Conservation (phyloP, 92 coral and sea anemone species). For the Palythoa grandis region DNA sequence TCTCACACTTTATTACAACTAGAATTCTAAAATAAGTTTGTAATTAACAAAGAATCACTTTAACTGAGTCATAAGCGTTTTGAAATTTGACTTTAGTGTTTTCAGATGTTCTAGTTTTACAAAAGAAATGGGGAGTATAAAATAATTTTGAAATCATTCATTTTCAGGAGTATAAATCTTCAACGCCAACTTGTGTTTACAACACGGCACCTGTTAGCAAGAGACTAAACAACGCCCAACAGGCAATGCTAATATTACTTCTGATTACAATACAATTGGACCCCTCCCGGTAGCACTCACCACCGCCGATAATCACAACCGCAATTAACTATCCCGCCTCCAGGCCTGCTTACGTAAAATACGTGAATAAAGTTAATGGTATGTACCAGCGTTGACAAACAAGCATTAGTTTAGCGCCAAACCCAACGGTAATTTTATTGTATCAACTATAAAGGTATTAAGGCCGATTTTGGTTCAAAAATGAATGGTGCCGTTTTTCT, state of each 20-base stretch:
- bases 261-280: neutral
- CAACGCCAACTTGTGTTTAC: neutral
- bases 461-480: neutral
- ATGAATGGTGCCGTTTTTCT: neutral
- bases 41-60: neutral
- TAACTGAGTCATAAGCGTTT: neutral
- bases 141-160: too few relatives aligned
- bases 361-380: neutral
- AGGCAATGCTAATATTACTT: neutral
- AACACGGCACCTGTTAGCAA: neutral
- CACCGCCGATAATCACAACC: neutral
- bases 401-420: neutral
- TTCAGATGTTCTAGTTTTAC: neutral
- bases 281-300: neutral
- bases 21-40: neutral
- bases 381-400: neutral
- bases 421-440: neutral
- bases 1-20: neutral
- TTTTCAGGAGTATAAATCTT: too few relatives aligned
- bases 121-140: neutral
- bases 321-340: neutral
- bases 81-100: neutral
- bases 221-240: constrained; percentile 1
- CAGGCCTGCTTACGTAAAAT: neutral
- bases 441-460: neutral